Conservation (phyloP, 2,797 vertebrate genomes). For the Arnoldichthys spilopterus region DNA sequence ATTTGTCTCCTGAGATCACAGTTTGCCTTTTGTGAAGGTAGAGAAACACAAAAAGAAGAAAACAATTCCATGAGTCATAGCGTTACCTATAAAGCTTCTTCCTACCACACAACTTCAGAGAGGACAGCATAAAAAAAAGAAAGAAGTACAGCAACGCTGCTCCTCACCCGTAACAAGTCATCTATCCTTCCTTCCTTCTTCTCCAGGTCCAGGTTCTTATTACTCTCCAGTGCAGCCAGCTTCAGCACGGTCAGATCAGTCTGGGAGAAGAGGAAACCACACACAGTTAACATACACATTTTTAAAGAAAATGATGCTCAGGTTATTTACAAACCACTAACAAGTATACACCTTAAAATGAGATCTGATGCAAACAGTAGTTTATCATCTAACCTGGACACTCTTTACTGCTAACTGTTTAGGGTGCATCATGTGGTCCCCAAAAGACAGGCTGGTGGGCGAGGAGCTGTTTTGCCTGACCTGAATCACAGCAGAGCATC, state of each 20-base stretch:
- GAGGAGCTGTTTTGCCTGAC: constrained; percentile 96
- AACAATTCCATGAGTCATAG: background rate
- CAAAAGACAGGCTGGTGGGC: constrained; percentile 94
- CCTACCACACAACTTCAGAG: background rate
- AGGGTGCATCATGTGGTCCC: constrained; percentile 92
- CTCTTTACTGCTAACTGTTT: constrained; percentile 94
- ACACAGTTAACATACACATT: background rate
- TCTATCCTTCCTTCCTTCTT: constrained; percentile 99
- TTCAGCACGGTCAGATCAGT: constrained; percentile 98
- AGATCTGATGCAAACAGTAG: background rate
- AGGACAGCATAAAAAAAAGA: background rate
- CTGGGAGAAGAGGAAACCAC: constrained; percentile 68
- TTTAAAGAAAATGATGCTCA: background rate
- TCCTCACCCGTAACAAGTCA: constrained; percentile 94
- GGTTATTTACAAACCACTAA: background rate
- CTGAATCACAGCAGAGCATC: constrained; percentile 74
- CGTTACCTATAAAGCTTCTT: background rate
- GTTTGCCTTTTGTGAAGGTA: constrained; percentile 84
- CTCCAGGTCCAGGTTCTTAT: constrained; percentile 97
- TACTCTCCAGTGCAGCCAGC: constrained; percentile 97
- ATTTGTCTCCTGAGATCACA: constrained; percentile 99
- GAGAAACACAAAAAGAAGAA: background rate
- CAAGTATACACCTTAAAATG: background rate
- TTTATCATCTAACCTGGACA: constrained; percentile 84
- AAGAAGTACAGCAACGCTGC: background rate